phyloP scores from a whole-genome alignment of 2,113 vertebrate genomes.

The Phaetusa simplex region DNA sequence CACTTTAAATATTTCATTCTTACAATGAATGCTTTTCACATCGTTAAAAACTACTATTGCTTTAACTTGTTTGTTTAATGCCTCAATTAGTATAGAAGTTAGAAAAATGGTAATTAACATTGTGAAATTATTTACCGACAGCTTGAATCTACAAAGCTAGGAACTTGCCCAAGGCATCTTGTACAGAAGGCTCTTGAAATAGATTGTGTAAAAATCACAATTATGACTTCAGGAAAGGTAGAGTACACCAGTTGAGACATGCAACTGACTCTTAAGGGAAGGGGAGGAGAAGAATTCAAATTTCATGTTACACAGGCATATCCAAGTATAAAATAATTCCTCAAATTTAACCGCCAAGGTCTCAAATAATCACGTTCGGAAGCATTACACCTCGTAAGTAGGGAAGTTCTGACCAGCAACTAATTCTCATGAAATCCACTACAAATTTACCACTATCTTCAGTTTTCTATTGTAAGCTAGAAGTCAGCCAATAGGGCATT shows the following conservation, averaged over 20 bases:
- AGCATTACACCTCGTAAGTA: neutral
- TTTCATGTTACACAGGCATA: neutral
- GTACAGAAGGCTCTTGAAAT: slow-evolving; percentile 66
- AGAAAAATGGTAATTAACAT: slow-evolving; percentile 70
- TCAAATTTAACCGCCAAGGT: neutral
- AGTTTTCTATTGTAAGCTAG: neutral
- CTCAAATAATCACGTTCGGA: neutral
- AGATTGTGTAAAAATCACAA: slow-evolving; percentile 61
- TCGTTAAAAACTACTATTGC: slow-evolving; percentile 30
- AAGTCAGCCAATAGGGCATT: neutral
- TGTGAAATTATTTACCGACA: slow-evolving; percentile 68
- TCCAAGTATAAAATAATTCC: neutral
- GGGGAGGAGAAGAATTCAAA: neutral
- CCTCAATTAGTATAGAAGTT: slow-evolving; percentile 65
- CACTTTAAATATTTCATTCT: slow-evolving; percentile 7
- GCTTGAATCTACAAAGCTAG: slow-evolving; percentile 67
- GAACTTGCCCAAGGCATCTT: slow-evolving; percentile 56
- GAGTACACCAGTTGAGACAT: slow-evolving; percentile 42
- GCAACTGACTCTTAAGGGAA: neutral
- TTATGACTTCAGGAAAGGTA: slow-evolving; percentile 46
- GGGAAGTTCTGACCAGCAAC: neutral
- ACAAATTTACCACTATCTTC: neutral
- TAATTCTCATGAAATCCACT: neutral
- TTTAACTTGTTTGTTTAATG: slow-evolving; percentile 65
- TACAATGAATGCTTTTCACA: neutral